These are phyloP conservation scores for Pangasius krempfi DNA, from an alignment of 2,797 vertebrate genomes.

Conservation along the genomic window DNA sequence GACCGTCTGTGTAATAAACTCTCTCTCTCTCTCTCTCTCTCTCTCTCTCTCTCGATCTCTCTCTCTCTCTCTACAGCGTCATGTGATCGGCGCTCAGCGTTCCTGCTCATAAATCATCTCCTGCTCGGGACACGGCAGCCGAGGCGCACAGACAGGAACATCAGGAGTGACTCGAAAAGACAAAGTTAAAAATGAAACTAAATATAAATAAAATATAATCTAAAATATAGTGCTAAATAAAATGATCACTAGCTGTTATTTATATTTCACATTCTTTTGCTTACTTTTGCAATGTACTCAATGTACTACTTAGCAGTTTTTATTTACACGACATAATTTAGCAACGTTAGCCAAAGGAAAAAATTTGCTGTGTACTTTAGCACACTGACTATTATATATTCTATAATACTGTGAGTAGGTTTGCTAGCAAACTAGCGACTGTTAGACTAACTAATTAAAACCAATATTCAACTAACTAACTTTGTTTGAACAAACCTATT, in stretches of 20 bases:
- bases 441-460: background rate
- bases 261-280: background rate
- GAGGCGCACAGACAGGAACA: background rate
- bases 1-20: background rate
- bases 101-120: conserved; percentile 8
- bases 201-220: no score
- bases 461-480: background rate
- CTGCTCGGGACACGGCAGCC: background rate
- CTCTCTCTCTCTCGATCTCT: background rate
- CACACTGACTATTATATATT: background rate
- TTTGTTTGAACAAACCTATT: no score
- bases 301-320: background rate
- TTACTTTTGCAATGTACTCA: no score
- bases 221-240: background rate
- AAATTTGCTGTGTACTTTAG: background rate
- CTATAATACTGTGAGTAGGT: background rate
- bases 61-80: background rate
- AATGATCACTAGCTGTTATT: background rate
- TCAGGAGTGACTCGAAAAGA: background rate
- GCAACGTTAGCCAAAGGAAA: background rate
- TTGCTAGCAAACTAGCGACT: background rate
- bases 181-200: background rate
- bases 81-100: background rate
- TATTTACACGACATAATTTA: background rate
- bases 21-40: background rate